phyloP scores from a whole-genome alignment of 2,797 vertebrate species.

The Alosa sapidissima region DNA sequence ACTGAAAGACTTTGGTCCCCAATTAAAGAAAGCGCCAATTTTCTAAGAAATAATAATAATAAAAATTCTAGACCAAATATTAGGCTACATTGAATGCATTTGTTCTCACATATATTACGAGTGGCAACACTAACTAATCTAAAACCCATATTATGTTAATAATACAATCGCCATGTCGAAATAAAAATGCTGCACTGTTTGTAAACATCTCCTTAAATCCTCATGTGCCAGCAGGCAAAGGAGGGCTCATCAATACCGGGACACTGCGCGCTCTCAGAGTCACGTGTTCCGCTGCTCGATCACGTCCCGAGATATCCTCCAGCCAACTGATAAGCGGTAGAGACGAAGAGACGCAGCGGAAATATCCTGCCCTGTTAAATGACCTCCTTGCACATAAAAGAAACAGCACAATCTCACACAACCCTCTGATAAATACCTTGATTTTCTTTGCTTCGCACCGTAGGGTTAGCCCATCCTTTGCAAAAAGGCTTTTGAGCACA shows the following conservation, averaged over 20 bases:
- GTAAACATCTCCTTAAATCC: not conserved
- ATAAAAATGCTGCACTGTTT: not conserved
- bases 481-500: not conserved
- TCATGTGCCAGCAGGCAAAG: not conserved
- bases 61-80: no score
- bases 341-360: conserved; percentile 20
- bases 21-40: not conserved
- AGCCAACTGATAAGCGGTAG: conserved; percentile 30
- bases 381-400: not conserved
- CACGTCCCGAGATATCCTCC: conserved; percentile 32
- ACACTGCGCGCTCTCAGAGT: conserved; percentile 18
- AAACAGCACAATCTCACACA: not conserved
- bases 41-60: not conserved
- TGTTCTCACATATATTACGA: not conserved
- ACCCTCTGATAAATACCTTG: not conserved
- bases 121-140: not conserved
- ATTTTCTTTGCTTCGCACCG: not conserved
- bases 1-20: not conserved
- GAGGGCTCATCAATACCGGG: conserved; percentile 5
- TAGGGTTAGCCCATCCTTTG: not conserved
- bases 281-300: conserved; percentile 33
- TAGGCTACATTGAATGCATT: no score
- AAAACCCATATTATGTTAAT: not conserved
- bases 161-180: not conserved
- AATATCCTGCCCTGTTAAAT: conserved; percentile 13